Percentiles rank a stretch among this genome's conserved stretches.
These are phyloP conservation scores for Tor tambroides DNA, from an alignment of 2,113 vertebrate species.

Conservation along the genomic window DNA sequence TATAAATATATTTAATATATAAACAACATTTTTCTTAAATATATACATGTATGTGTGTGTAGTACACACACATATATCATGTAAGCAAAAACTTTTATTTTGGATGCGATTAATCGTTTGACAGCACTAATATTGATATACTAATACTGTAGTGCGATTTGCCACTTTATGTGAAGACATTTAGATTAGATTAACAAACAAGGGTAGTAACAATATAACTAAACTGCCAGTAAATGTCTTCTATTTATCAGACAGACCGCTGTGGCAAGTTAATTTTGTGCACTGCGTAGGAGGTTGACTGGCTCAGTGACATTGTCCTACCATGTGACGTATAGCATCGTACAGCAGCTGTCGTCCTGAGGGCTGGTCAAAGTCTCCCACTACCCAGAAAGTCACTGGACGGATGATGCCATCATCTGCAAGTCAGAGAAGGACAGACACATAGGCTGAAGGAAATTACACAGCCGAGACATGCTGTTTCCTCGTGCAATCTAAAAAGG, in stretches of 20 bases:
- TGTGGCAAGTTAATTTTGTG: background rate
- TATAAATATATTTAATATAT: too few species aligned
- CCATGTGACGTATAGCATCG: constrained; percentile 95
- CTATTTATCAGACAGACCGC: background rate
- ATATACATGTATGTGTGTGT: too few species aligned
- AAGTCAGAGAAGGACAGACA: constrained; percentile 46
- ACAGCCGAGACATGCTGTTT: background rate
- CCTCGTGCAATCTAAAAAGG: constrained; percentile 18
- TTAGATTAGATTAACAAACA: background rate
- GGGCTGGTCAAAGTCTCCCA: constrained; percentile 92
- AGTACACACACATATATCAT: too few species aligned
- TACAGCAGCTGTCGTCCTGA: constrained; percentile 93
- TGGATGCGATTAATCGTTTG: too few species aligned
- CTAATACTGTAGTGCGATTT: background rate
- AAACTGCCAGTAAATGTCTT: background rate
- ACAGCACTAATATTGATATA: too few species aligned
- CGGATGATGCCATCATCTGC: constrained; percentile 92
- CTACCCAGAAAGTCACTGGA: constrained; percentile 97
- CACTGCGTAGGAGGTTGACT: background rate
- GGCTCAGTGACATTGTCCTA: constrained; percentile 61
- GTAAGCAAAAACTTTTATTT: too few species aligned
- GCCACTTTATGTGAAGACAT: background rate
- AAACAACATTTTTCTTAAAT: too few species aligned
- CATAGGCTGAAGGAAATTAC: background rate
- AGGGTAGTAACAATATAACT: background rate